phyloP scores from a whole-genome alignment of 2,888 invertebrate species.

The Piscicola geometra region DNA sequence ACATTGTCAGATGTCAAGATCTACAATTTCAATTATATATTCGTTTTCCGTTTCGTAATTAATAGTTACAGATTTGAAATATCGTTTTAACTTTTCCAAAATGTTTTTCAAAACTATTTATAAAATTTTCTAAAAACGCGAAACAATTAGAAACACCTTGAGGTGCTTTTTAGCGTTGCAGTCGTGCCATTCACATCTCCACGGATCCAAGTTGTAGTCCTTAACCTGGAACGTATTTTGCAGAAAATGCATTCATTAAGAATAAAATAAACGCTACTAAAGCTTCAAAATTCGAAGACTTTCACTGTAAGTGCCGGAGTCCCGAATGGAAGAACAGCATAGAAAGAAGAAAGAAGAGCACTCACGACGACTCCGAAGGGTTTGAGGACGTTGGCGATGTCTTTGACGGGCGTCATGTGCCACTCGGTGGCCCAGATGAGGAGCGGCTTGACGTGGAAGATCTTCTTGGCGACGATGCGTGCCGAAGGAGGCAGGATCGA shows the following conservation, averaged over 20 bases:
- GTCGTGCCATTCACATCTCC: slow-evolving; percentile 30
- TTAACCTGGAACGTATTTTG: no score
- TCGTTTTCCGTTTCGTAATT: background rate
- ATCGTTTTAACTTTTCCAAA: no score
- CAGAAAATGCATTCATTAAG: no score
- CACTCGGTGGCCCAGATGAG: slow-evolving; percentile 32
- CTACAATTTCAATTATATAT: background rate
- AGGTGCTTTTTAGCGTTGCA: slow-evolving; percentile 2
- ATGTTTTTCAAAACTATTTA: no score
- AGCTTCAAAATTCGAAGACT: no score
- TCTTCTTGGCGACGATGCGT: slow-evolving; percentile 25
- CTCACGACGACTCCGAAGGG: slow-evolving; percentile 23
- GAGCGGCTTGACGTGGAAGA: slow-evolving; percentile 25
- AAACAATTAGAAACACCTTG: background rate
- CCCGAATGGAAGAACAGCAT: no score
- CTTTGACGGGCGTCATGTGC: slow-evolving; percentile 34
- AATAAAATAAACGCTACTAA: no score
- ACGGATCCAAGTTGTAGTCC: slow-evolving; percentile 28
- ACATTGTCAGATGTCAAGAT: background rate
- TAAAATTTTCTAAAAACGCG: no score
- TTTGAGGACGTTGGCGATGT: slow-evolving; percentile 1
- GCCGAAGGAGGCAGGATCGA: slow-evolving; percentile 27
- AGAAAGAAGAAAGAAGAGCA: background rate
- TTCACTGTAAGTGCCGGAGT: no score
- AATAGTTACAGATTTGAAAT: background rate